Conservation (phyloP, 2,113 vertebrate species). For the Hypocryptadius cinnamomeus region DNA sequence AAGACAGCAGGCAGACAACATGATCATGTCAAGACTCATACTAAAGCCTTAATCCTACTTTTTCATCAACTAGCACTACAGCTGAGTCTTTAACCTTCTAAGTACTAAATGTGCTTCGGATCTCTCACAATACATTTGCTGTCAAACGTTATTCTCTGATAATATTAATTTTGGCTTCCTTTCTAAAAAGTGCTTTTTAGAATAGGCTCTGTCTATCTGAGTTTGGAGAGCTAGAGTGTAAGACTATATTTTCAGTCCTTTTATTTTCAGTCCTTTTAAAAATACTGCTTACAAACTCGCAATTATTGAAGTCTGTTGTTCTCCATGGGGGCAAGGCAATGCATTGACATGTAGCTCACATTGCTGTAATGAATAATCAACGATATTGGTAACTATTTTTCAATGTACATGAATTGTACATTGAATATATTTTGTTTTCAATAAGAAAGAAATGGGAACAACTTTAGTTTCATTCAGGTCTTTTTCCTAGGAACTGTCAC, state of each 20-base stretch:
- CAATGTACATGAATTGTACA: neutral
- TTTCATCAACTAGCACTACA: constrained; percentile 58
- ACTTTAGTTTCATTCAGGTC: neutral
- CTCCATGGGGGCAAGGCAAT: neutral
- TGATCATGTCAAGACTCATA: constrained; percentile 64
- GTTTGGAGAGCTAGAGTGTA: neutral
- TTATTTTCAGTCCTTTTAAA: neutral
- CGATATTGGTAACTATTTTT: neutral
- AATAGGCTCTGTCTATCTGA: neutral
- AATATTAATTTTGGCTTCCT: constrained; percentile 11
- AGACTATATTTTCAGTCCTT: neutral
- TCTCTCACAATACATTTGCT: constrained; percentile 15
- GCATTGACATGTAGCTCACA: neutral
- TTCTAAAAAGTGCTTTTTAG: neutral
- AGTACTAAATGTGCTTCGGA: constrained; percentile 55
- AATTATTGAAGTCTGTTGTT: neutral
- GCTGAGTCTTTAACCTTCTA: constrained; percentile 58
- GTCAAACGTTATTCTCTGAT: constrained; percentile 9
- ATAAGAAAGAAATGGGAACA: neutral
- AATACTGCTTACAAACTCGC: neutral
- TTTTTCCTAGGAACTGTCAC: neutral
- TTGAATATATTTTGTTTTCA: neutral
- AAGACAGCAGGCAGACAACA: constrained; percentile 67
- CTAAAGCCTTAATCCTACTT: constrained; percentile 69
- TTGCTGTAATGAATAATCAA: neutral